Base-by-base conservation (phyloP, 1,140 invertebrate species). In the Helicoverpa armigera region DNA sequence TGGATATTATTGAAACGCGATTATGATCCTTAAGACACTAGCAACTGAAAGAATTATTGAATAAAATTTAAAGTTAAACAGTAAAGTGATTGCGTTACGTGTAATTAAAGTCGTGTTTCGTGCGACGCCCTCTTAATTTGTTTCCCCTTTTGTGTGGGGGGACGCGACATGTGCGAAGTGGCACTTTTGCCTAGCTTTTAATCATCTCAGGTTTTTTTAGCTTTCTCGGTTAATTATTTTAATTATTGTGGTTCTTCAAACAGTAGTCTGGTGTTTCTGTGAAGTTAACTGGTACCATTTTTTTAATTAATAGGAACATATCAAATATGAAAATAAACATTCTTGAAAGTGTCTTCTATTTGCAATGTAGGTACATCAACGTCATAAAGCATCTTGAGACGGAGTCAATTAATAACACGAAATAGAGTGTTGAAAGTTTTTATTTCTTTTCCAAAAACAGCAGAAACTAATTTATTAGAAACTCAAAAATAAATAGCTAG, bases 91-190 rank as follows among this genome's bases (percentile, higher is more conserved):
- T 80, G n/a, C n/a, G 83, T 87, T 90, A 82, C 23, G 76, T 82
- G 81, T 86, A 92, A 91, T 92, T 91, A 92, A 89, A 89, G 86
- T 87, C 75, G 82, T 83, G 82, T 88, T 89, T 86, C 80, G 50
- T 80, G 85, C 67, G 58, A 87, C 83, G 85, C 88, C 86, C 86
- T 89, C 79, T 88, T 89, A 89, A 89, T 92, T 86, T 83, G 69
- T 54, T 82, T 82, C 81, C 85, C 84, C 74, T 80, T 83, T 86
- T 86, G 72, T 87, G 78, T 84, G 51, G n/a, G 78, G 77, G 78
- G 77, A 60, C 67, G 83, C 86, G 88, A 86, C 90, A 93, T 91
- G 80, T 91, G 90, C 80, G 50, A 83, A 82, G 75, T 84, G 79
- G 60, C 67, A 79, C 76, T 73, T 18, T 82, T 48, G 56, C 65